phyloP scores from a whole-genome alignment of 2,113 vertebrate species.

The Sander lucioperca region DNA sequence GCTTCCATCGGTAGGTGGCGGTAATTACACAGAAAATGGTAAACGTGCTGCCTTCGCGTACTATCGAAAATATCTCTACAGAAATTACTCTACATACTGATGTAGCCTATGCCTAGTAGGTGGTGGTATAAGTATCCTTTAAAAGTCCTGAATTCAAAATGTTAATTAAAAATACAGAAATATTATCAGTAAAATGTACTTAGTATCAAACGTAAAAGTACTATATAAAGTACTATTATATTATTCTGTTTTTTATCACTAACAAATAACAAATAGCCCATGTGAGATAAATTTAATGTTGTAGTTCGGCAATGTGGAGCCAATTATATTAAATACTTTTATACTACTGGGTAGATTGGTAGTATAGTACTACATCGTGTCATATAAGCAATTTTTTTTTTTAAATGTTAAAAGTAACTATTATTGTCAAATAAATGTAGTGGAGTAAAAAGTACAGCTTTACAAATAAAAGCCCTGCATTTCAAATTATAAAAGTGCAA shows the following conservation, averaged over 20 bases:
- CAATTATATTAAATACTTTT: neutral
- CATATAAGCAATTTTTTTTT: neutral
- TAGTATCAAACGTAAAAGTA: neutral
- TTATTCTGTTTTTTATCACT: neutral
- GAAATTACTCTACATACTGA: neutral
- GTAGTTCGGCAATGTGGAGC: neutral
- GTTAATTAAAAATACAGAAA: neutral
- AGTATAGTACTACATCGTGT: neutral
- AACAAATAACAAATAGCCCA: neutral
- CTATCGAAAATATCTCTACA: neutral
- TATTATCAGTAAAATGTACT: neutral
- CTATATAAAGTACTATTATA: neutral
- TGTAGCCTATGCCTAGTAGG: neutral
- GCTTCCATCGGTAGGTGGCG: conserved; percentile 33
- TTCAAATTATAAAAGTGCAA: neutral
- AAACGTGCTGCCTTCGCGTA: neutral
- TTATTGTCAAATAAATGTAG: neutral
- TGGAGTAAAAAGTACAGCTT: neutral
- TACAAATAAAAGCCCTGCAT: neutral
- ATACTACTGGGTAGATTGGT: neutral
- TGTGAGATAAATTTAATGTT: neutral
- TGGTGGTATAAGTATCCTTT: neutral
- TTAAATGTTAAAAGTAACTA: neutral
- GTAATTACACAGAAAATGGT: conserved; percentile 10
- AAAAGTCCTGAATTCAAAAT: neutral